Base-by-base conservation (phyloP, 2,113 vertebrate genomes). In the Pygoscelis adeliae region DNA sequence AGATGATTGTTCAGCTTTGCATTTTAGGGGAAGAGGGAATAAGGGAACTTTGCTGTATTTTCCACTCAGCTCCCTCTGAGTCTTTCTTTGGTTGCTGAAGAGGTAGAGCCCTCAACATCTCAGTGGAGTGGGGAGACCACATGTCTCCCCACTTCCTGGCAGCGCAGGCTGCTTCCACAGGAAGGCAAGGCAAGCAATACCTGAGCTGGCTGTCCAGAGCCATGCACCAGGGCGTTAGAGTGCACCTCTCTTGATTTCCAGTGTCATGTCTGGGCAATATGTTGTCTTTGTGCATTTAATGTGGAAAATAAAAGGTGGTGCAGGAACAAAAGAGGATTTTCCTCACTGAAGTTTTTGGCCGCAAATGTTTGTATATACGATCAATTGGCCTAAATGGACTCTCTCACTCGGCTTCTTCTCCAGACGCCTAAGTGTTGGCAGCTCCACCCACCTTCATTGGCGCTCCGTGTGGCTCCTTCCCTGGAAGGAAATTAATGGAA, bases 381-480 rank as follows among this genome's bases (percentile, higher is more conserved):
- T 89, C 80, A 91, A 53, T 49, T 65, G 50, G 79, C 63, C 77
- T 92, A 95, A 90, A 97, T 85, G 58, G 85, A 69, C 66, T 55
- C 52, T 84, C 50, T 97, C 26, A 8, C 79, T 71, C 10, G 2
- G 47, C 66, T 93, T 92, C 90, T 92, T 69, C 77, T 94, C 92
- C 84, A 94, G 92, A 94, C 13, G 32, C 34, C 50, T 84, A 87
- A 93, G 83, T 76, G 62, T 44, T 70, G 73, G 50, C 92, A 92
- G 83, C 80, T 94, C 87, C 92, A 92, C 92, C 80, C 66, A 59
- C 83, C 73, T 87, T 89, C 80, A 87, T 95, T 95, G 85, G 82
- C 1, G 6, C 49, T 89, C 73, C 5, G 11, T 66, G 40, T 78
- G 63, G 69, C 62, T 69, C 29, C 66, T 96, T 93, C 81, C 50